These are phyloP conservation scores for Sus cebifrons DNA, from an alignment of 2,797 vertebrate species.

Conservation along the genomic window DNA sequence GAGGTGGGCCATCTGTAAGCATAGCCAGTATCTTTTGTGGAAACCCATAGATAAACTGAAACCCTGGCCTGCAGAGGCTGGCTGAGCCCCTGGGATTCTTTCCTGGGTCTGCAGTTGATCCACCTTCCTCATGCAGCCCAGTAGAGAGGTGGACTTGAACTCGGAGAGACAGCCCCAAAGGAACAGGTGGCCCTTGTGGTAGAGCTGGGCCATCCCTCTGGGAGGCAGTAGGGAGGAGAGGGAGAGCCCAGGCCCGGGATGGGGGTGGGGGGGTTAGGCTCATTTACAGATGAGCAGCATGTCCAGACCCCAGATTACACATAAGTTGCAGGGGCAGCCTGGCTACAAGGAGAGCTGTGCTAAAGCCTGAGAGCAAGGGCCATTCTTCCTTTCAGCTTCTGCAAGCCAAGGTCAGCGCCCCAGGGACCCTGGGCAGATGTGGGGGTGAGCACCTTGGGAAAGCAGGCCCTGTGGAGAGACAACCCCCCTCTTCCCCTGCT, in stretches of 20 bases:
- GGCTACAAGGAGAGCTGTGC: background rate
- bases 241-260: background rate
- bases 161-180: background rate
- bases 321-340: background rate
- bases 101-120: fast-evolving
- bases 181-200: background rate
- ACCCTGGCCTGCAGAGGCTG: background rate
- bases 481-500: no score
- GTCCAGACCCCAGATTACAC: background rate
- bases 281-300: background rate
- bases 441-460: background rate
- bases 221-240: background rate
- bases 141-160: background rate
- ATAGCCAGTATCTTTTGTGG: background rate
- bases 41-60: background rate
- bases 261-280: background rate
- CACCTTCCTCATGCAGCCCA: no score
- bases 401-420: background rate
- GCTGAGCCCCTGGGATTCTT: background rate
- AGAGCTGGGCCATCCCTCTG: background rate
- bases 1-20: background rate
- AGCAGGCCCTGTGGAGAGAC: background rate
- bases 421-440: background rate
- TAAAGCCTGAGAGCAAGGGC: background rate
- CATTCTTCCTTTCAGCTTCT: background rate